phyloP scores from a whole-genome alignment of 2,797 vertebrate genomes.

The Arnoldichthys spilopterus region DNA sequence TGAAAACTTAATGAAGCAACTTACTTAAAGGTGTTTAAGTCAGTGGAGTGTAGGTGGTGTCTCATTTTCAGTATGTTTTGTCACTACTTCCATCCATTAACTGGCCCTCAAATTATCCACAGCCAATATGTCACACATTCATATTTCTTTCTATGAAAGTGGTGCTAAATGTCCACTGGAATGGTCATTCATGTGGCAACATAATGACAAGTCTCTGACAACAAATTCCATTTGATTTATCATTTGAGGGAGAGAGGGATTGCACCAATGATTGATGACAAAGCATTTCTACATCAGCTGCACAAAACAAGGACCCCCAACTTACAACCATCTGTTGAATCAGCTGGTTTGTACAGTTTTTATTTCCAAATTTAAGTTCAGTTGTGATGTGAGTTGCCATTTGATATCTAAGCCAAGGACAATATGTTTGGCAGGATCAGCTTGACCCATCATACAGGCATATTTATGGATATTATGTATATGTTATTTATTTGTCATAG shows the following conservation, averaged over 20 bases:
- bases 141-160: neutral
- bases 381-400: neutral
- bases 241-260: neutral
- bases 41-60: neutral
- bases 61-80: neutral
- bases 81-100: neutral
- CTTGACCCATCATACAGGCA: conserved; percentile 26
- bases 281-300: neutral
- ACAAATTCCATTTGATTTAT: neutral
- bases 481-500: conserved; percentile 20
- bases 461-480: conserved; percentile 62
- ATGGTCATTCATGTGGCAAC: neutral
- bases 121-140: neutral
- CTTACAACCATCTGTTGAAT: neutral
- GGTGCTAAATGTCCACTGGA: neutral
- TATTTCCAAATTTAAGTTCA: no score
- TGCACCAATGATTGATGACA: neutral
- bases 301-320: neutral
- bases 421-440: conserved; percentile 13
- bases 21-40: neutral
- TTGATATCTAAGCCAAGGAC: neutral
- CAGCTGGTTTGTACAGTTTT: neutral
- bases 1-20: neutral
- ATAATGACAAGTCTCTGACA: neutral
- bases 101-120: neutral